Evolutionary conservation across 2,888 invertebrate species (phyloP).

Genomic region (Cryptus armator): DNA sequence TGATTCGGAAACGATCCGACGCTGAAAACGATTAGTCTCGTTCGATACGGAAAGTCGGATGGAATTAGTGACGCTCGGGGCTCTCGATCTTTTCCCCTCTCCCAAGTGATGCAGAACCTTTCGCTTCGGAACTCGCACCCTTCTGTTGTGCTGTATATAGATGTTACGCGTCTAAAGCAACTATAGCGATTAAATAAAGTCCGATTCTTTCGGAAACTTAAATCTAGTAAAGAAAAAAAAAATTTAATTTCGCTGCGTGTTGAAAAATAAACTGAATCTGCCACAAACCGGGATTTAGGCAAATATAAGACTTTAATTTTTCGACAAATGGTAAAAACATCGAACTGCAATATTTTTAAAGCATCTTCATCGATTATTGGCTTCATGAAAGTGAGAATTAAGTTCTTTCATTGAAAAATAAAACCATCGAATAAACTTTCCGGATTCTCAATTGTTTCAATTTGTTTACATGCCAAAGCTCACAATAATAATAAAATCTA

Average conservation of each 20-base stretch:
- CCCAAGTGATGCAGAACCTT: conserved; percentile 17
- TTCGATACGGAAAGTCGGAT: conserved; percentile 53
- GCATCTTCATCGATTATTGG: too few species aligned
- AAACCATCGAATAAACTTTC: too few species aligned
- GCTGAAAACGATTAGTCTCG: conserved; percentile 61
- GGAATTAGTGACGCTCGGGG: conserved; percentile 50
- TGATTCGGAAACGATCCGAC: conserved; percentile 58
- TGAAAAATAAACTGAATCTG: neutral
- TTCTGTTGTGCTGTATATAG: neutral
- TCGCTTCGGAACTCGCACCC: neutral
- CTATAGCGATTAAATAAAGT: too few species aligned
- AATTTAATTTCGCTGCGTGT: neutral
- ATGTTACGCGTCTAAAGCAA: too few species aligned
- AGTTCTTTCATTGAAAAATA: too few species aligned
- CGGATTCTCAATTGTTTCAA: too few species aligned
- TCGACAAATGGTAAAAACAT: too few species aligned
- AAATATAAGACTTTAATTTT: too few species aligned
- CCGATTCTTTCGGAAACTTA: neutral
- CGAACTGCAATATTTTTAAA: too few species aligned
- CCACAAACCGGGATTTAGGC: too few species aligned
- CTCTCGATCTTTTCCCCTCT: conserved; percentile 30
- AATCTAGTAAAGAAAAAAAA: neutral
- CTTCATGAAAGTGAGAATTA: too few species aligned
- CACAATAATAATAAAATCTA: neutral
- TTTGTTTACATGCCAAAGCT: too few species aligned